These are phyloP conservation scores for Sparus aurata DNA, from an alignment of 2,797 vertebrate genomes.

Conservation along the genomic window DNA sequence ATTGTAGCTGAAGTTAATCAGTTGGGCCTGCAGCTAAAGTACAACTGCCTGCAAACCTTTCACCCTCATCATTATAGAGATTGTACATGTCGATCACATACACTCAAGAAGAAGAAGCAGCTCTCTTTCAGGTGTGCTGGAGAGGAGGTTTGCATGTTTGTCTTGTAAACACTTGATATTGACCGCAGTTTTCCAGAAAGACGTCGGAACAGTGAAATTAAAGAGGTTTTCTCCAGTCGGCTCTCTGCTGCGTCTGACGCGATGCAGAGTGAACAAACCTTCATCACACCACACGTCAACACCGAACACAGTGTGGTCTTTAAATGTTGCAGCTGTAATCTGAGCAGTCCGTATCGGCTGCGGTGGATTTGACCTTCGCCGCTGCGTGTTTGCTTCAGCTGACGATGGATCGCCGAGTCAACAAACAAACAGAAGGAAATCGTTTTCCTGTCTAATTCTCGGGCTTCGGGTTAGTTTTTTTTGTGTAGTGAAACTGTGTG, in stretches of 20 bases:
- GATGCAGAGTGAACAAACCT: too few relatives aligned
- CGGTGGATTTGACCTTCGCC: slow-evolving; percentile 2
- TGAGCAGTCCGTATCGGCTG: neutral
- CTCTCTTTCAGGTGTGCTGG: too few relatives aligned
- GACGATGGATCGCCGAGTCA: neutral
- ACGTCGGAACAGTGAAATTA: neutral
- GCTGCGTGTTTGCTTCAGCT: neutral
- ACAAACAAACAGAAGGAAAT: neutral
- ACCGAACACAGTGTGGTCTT: neutral
- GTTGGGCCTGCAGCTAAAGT: neutral
- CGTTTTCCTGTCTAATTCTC: neutral
- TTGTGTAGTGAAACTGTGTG: neutral
- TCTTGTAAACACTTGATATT: neutral
- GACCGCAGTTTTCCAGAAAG: neutral
- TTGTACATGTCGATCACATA: too few relatives aligned
- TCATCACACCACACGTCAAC: too few relatives aligned
- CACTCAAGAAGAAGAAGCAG: too few relatives aligned
- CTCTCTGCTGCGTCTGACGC: too few relatives aligned
- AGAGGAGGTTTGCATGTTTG: neutral
- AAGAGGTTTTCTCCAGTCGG: too few relatives aligned
- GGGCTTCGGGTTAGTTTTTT: neutral
- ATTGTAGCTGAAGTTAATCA: neutral
- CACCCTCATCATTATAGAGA: neutral
- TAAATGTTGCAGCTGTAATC: too few relatives aligned
- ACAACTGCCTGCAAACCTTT: neutral